Base-by-base conservation (phyloP, 2,113 vertebrate genomes). In the Reinhardtius hippoglossoides region DNA sequence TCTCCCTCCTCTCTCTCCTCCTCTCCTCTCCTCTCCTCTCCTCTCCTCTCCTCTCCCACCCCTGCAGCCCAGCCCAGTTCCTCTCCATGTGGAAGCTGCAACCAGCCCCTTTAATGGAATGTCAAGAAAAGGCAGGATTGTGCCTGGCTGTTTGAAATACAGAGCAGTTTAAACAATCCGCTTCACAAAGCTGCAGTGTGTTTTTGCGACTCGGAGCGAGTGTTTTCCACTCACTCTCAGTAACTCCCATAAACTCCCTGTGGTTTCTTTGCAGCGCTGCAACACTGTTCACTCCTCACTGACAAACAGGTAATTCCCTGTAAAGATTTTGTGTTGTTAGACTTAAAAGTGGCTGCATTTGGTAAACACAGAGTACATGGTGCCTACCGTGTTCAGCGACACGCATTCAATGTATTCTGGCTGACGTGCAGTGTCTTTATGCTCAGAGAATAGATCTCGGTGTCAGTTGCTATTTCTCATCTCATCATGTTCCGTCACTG, bases 71-170 rank as follows among this genome's bases (percentile, higher is more conserved):
- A 70, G 44, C 61, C 60, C 66, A 55, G 60, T n/a, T 56, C 55
- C 24, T 79, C 76, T 55, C 62, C 40, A 26, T 9, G 58, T 79
- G 71, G 67, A 88, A 83, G 78, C 84, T 80, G 81, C 88, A 82
- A 70, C 70, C 81, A 87, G 80, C 82, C 69, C 69, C 76, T 91
- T 91, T 92, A 92, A 92, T 92, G 81, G 88, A 87, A 89, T 91
- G 90, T 91, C 88, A 88, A 88, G 87, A 91, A 90, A 91, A 87
- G 78, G 70, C 86, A 87, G 86, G 57, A 66, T 82, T 78, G 87
- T 87, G 81, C 67, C 78, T 75, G 71, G 80, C 75, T 82, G 78
- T 88, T 89, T 87, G 86, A 91, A 90, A 92, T 89, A 91, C 88
- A 90, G 66, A 86, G 81, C 37, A 87, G 72, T 92, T 92, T 87